Evolutionary conservation across 2,888 invertebrate genomes (phyloP), one percentile per base, ranked within the genome.

Genomic region (Hemithea aestivaria): DNA sequence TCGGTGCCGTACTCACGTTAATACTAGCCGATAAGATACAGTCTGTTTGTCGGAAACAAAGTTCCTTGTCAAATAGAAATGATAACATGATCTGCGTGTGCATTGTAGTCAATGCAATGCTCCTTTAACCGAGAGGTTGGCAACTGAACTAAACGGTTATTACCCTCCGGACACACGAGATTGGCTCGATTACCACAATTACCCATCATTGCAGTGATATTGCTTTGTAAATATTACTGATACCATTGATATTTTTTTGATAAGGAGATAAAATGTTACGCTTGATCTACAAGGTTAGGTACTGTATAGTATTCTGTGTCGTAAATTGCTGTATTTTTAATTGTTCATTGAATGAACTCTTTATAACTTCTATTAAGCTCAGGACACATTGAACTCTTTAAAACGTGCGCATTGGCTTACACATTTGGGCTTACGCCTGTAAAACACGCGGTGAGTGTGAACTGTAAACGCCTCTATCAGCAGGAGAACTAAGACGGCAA

Each of bases 11-110:
- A 65, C 60, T 66, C 58, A 58, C 53, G 70, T 73, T 73, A 82
- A 73, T 78, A 72, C 62, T 48, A 40, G 40, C 46, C 48, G 84
- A 84, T 85, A 84, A 84, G 81, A 83, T 82, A 79, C 42, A 20
- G 24, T 58, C 43, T 75, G 69, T 75, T 76, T 72, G 73, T 66
- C 68, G 65, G 60, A 65, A 65, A 78, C 69, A 70, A 67, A 66
- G 59, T 68, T 56, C 49, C 51, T 60, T 63, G 57, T 62, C 57
- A 73, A 69, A 66, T 51, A 62, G 51, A n/a, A 53, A 49, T 58
- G 61, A 72, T 69, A 69, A 58, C 59, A 58, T 56, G 56, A 58
- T 51, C 58, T 48, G 36, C 34, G 38, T 50, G 49, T 66, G 62
- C 60, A 63, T 58, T 64, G 54, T 59, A 53, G 53, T 16, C 39